These are phyloP conservation scores for Linyphia triangularis DNA, from an alignment of 2,888 invertebrate species.

Conservation along the genomic window DNA sequence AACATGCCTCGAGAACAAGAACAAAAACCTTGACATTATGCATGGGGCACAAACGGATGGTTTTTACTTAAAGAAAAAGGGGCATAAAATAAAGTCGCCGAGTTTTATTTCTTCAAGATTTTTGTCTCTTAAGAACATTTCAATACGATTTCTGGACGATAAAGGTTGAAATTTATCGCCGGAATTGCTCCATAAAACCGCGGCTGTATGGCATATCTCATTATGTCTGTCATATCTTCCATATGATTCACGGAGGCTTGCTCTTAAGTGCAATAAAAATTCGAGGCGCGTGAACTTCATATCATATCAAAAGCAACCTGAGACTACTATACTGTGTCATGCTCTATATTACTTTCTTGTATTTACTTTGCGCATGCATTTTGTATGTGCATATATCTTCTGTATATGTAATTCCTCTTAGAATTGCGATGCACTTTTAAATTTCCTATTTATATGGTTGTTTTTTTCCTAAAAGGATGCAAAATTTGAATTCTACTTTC, in stretches of 20 bases:
- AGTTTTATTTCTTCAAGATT: neutral
- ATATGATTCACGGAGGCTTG: constrained; percentile 46
- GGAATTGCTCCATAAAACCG: constrained; percentile 56
- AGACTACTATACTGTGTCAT: neutral
- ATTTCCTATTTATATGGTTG: no score
- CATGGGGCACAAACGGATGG: neutral
- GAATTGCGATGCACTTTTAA: no score
- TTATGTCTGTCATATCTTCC: constrained; percentile 37
- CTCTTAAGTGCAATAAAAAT: constrained; percentile 15
- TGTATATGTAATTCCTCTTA: no score
- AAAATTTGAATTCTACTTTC: no score
- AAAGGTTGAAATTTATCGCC: constrained; percentile 62
- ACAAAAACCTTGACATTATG: neutral
- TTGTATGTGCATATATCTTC: no score
- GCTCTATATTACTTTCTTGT: no score
- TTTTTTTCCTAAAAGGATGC: no score
- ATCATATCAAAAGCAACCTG: neutral
- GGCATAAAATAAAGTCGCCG: neutral
- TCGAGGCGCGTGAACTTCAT: neutral
- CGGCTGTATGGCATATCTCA: constrained; percentile 43
- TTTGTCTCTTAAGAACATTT: constrained; percentile 38
- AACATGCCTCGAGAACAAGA: neutral
- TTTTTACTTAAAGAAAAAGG: neutral
- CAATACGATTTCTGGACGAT: constrained; percentile 44
- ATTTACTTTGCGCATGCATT: no score